These are phyloP conservation scores for Riparia riparia DNA, from an alignment of 2,113 vertebrate genomes.

Conservation along the genomic window DNA sequence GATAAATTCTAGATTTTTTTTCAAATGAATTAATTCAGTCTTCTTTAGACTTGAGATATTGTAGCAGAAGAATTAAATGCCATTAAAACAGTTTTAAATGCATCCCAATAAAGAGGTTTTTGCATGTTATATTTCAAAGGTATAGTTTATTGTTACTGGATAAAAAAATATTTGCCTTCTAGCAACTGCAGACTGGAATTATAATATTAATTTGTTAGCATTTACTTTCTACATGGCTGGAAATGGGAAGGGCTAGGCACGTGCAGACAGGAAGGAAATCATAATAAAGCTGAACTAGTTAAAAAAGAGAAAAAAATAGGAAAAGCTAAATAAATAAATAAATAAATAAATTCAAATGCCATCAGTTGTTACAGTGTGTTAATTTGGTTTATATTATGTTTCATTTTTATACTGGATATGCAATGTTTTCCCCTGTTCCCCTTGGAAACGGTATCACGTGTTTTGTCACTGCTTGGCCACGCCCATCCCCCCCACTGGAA, in stretches of 20 bases:
- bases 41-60: neutral
- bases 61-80: neutral
- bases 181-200: neutral
- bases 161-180: conserved; percentile 14
- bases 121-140: neutral
- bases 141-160: neutral
- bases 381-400: no score
- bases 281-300: neutral
- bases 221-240: neutral
- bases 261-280: neutral
- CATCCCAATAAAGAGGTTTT: neutral
- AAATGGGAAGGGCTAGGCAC: neutral
- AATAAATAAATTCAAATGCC: neutral
- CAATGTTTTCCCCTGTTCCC: no score
- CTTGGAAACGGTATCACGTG: no score
- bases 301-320: neutral
- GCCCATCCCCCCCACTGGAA: no score
- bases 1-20: neutral
- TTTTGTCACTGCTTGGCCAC: no score
- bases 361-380: no score
- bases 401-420: no score
- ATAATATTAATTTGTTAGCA: neutral
- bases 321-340: neutral
- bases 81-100: neutral
- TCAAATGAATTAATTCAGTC: neutral